Percentiles rank a stretch among this genome's conserved stretches.
These are phyloP conservation scores for Crotalus viridis DNA, from an alignment of 2,113 vertebrate species.

Conservation along the genomic window DNA sequence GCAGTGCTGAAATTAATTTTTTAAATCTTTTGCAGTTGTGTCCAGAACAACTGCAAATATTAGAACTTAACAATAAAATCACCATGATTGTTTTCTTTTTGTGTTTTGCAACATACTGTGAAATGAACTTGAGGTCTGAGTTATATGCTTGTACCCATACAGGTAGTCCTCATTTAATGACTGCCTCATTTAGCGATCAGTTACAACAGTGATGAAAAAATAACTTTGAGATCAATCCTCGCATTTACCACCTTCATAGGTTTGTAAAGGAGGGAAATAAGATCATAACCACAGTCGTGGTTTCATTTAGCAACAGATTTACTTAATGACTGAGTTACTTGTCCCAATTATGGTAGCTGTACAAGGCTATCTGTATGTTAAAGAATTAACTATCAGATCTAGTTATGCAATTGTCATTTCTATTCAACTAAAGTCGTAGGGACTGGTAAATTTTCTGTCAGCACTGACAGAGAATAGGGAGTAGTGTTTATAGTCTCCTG, in stretches of 20 bases:
- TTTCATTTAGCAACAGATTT: background rate
- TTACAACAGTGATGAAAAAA: background rate
- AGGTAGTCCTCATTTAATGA: background rate
- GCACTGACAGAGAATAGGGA: background rate
- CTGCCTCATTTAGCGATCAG: background rate
- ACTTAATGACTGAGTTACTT: background rate
- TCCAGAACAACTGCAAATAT: background rate
- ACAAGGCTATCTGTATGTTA: background rate
- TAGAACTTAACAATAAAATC: background rate
- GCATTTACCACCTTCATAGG: background rate
- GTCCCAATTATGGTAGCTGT: background rate
- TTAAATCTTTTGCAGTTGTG: background rate
- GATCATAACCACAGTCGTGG: background rate
- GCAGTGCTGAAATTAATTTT: background rate
- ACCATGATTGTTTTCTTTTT: background rate
- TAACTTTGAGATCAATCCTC: background rate
- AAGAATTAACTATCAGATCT: background rate
- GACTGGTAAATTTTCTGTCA: background rate
- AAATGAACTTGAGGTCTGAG: background rate
- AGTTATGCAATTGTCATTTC: background rate
- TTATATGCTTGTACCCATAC: background rate
- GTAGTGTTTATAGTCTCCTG: background rate
- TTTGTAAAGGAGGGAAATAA: background rate
- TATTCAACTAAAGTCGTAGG: background rate
- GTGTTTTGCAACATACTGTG: background rate